These are phyloP conservation scores for Drosophila navojoa DNA, from an alignment of 1,140 invertebrate species.

Conservation along the genomic window DNA sequence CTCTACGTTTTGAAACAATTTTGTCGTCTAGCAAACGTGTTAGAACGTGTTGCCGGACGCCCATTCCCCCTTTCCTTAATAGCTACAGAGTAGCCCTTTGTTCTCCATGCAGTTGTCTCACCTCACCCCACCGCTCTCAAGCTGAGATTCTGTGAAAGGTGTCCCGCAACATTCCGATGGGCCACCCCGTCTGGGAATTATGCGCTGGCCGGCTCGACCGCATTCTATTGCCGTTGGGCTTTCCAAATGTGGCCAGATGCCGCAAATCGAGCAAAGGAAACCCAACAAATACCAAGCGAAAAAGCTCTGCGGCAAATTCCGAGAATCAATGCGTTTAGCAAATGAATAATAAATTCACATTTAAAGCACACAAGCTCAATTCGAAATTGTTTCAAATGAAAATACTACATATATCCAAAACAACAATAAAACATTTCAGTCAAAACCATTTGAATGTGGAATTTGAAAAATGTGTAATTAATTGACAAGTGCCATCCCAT, in stretches of 20 bases:
- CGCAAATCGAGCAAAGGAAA: constrained; percentile 39
- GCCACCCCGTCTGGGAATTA: constrained; percentile 63
- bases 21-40: constrained; percentile 53
- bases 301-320: constrained; percentile 22
- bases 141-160: constrained; percentile 30
- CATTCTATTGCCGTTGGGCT: constrained; percentile 50
- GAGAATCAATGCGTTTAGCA: constrained; percentile 24
- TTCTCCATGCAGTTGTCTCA: neutral
- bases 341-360: constrained; percentile 40
- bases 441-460: neutral
- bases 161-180: constrained; percentile 37
- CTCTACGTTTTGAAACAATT: constrained; percentile 52
- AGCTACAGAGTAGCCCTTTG: constrained; percentile 23
- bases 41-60: constrained; percentile 32
- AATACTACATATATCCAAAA: neutral
- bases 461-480: constrained; percentile 1
- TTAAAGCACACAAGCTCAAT: constrained; percentile 12
- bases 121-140: neutral
- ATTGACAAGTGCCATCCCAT: neutral
- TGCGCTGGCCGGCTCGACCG: constrained; percentile 48
- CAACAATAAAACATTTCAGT: neutral
- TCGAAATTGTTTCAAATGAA: constrained; percentile 9
- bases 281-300: constrained; percentile 15
- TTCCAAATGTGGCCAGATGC: constrained; percentile 52
- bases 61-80: neutral